Percentiles rank a stretch among this genome's conserved stretches.
Evolutionary conservation across 1,140 invertebrate genomes (phyloP).

Genomic region (Aphelenchoides fujianensis): DNA sequence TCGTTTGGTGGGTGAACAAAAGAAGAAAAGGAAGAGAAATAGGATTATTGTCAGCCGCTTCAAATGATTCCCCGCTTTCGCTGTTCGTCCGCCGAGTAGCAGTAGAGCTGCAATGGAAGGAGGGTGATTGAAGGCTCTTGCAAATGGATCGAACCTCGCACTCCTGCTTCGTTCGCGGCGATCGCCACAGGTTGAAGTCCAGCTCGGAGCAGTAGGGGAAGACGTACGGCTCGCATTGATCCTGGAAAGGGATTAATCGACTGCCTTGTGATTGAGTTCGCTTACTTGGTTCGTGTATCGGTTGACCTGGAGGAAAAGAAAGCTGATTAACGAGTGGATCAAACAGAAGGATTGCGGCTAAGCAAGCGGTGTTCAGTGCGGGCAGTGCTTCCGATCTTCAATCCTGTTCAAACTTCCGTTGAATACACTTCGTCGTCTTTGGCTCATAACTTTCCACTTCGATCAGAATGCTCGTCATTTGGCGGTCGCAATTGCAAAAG

Average conservation of each 20-base stretch:
- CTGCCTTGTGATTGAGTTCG: too few relatives aligned
- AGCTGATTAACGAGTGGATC: too few relatives aligned
- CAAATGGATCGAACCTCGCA: slow-evolving; percentile 57
- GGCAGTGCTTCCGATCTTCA: too few relatives aligned
- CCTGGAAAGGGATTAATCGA: too few relatives aligned
- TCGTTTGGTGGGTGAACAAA: not conserved
- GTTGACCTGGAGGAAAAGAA: slow-evolving; percentile 60
- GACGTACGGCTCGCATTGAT: slow-evolving; percentile 62
- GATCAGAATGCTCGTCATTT: too few relatives aligned
- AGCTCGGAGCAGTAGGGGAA: slow-evolving; percentile 62
- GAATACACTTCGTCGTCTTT: too few relatives aligned
- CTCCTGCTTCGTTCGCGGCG: slow-evolving; percentile 61
- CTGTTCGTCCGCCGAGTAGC: slow-evolving; percentile 55
- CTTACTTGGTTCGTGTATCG: slow-evolving; percentile 61
- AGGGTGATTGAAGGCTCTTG: not conserved
- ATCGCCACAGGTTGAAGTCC: slow-evolving; percentile 61
- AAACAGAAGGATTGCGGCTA: too few relatives aligned
- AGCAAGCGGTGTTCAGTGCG: too few relatives aligned
- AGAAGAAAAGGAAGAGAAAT: not conserved
- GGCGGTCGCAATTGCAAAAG: too few relatives aligned
- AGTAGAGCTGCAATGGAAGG: slow-evolving; percentile 50
- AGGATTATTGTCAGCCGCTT: too few relatives aligned
- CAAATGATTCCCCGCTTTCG: slow-evolving; percentile 53
- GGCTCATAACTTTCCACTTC: too few relatives aligned
- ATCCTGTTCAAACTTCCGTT: too few relatives aligned